Conservation (phyloP, 2,888 invertebrate species). For the Mylabris sibirica region DNA sequence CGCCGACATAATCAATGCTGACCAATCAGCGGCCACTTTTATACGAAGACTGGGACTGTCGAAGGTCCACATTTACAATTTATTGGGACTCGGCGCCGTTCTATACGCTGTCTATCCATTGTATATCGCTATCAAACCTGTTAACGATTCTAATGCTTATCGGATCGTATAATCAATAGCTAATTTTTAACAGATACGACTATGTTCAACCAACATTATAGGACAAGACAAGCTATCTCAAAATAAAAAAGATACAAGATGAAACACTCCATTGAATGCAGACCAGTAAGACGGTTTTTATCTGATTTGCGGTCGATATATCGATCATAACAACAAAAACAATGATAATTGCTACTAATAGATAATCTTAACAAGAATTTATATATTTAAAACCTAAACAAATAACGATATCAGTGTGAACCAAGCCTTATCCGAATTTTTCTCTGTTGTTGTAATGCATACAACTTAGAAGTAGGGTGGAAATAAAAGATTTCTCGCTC, state of each 20-base stretch:
- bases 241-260: not conserved
- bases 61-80: constrained; percentile 28
- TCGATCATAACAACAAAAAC: not conserved
- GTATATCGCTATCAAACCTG: constrained; percentile 35
- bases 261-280: constrained; percentile 7
- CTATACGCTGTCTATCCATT: constrained; percentile 29
- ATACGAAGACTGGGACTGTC: constrained; percentile 43
- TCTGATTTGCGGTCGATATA: not conserved
- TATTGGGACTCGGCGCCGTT: constrained; percentile 36
- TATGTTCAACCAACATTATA: constrained; percentile 5
- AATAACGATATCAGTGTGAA: not conserved
- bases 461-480: constrained; percentile 4
- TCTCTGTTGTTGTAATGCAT: not conserved
- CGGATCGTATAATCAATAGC: constrained; percentile 32
- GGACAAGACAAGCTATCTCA: not conserved
- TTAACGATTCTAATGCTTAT: constrained; percentile 33
- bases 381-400: not conserved
- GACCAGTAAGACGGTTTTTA: not conserved
- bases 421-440: constrained; percentile 7
- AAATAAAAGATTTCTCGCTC: constrained; percentile 14
- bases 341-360: not conserved
- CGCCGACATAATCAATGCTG: constrained; percentile 62
- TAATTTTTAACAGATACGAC: constrained; percentile 22
- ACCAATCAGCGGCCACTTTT: constrained; percentile 61
- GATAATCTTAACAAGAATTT: constrained; percentile 1